These are phyloP conservation scores for Tolmerus cingulatus DNA, from an alignment of 2,888 invertebrate species.

Conservation along the genomic window DNA sequence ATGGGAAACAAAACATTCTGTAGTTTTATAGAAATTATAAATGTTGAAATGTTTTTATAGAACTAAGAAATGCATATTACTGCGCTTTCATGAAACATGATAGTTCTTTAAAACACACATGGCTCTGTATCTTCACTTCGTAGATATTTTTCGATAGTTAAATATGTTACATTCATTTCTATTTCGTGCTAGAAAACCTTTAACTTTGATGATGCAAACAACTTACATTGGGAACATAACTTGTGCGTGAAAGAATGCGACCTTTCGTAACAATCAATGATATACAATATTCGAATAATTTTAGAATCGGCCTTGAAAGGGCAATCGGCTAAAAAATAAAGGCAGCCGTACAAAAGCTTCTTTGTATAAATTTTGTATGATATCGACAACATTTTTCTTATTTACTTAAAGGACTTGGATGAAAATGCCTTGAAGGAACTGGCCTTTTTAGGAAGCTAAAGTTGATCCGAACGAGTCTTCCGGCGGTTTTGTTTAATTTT, in stretches of 20 bases:
- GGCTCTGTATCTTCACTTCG: no score
- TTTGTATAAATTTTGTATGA: background rate
- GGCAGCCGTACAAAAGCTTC: background rate
- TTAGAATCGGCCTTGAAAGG: background rate
- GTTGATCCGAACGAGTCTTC: background rate
- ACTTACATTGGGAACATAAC: background rate
- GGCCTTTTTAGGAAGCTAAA: no score
- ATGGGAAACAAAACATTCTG: no score
- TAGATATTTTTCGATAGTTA: background rate
- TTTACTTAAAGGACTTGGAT: background rate
- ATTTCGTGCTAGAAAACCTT: background rate
- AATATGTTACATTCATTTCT: background rate
- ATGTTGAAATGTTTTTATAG: no score
- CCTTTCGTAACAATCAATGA: background rate
- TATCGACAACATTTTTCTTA: no score
- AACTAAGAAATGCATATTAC: no score
- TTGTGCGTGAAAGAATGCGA: background rate
- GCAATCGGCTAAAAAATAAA: background rate
- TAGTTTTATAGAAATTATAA: no score
- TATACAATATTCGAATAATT: background rate
- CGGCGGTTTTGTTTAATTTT: background rate
- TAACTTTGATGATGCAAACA: background rate
- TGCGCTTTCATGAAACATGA: no score
- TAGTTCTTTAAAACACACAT: no score
- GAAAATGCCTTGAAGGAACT: background rate